Evolutionary conservation across 2,888 invertebrate genomes (phyloP).

Genomic region (Furcula furcula): DNA sequence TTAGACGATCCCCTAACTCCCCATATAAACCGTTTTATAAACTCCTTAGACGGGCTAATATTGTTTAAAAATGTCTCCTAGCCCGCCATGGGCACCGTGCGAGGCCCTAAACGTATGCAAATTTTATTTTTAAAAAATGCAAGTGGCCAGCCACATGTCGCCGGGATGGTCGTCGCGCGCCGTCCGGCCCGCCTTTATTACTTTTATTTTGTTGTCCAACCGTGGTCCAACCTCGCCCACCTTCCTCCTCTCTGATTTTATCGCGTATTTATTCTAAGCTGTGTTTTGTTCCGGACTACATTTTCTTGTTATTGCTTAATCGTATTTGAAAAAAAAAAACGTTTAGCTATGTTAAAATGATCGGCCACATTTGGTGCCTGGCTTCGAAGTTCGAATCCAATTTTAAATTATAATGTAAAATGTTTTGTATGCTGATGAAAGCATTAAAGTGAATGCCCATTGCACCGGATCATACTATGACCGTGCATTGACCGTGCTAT

Average conservation of each 20-base stretch:
- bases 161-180: slow-evolving; percentile 33
- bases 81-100: slow-evolving; percentile 25
- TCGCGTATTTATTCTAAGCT: slow-evolving; percentile 47
- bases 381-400: no score
- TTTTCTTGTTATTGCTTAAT: slow-evolving; percentile 2
- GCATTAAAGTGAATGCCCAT: no score
- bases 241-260: slow-evolving; percentile 42
- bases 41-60: slow-evolving; percentile 35
- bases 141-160: slow-evolving; percentile 73
- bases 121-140: slow-evolving; percentile 77
- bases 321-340: no score
- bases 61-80: slow-evolving; percentile 38
- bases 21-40: slow-evolving; percentile 37
- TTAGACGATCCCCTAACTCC: slow-evolving; percentile 41
- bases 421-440: no score
- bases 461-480: no score
- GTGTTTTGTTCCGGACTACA: slow-evolving; percentile 21
- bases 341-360: no score
- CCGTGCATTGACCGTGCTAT: no score
- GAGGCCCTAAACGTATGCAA: slow-evolving; percentile 68
- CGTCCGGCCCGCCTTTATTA: slow-evolving; percentile 39
- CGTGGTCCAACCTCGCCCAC: slow-evolving; percentile 42
- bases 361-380: no score
- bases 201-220: slow-evolving; percentile 46
- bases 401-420: no score